Conservation (phyloP, 2,113 vertebrate genomes). For the Coturnix japonica region DNA sequence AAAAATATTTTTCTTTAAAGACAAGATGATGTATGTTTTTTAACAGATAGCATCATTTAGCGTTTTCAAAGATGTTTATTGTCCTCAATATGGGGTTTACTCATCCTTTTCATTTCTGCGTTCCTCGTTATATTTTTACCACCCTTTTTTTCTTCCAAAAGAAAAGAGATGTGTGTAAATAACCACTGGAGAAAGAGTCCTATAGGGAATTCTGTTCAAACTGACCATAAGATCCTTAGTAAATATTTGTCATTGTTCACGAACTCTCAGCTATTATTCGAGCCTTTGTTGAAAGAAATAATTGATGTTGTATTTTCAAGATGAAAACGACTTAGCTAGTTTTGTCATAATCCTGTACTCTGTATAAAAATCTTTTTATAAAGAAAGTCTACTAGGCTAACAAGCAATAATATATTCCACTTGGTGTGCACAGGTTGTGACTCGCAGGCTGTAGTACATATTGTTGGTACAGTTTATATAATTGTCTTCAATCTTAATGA, state of each 20-base stretch:
- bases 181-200: slow-evolving; percentile 60
- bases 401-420: slow-evolving; percentile 77
- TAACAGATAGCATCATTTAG: slow-evolving; percentile 67
- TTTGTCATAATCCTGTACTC: slow-evolving; percentile 76
- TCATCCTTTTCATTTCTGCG: slow-evolving; percentile 55
- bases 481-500: slow-evolving; percentile 57
- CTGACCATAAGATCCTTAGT: slow-evolving; percentile 59
- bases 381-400: slow-evolving; percentile 76
- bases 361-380: slow-evolving; percentile 77
- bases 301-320: slow-evolving; percentile 74
- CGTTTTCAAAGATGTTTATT: slow-evolving; percentile 48
- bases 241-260: slow-evolving; percentile 62
- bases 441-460: slow-evolving; percentile 67
- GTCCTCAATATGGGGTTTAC: slow-evolving; percentile 59
- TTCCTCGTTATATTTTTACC: slow-evolving; percentile 61
- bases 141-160: slow-evolving; percentile 19
- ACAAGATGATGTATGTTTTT: slow-evolving; percentile 70
- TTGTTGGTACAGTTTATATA: slow-evolving; percentile 69
- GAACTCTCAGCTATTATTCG: slow-evolving; percentile 67
- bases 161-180: slow-evolving; percentile 71
- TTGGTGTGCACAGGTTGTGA: slow-evolving; percentile 71
- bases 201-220: slow-evolving; percentile 62
- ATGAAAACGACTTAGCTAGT: slow-evolving; percentile 68
- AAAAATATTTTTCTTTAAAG: slow-evolving; percentile 74
- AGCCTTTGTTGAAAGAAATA: slow-evolving; percentile 64